A percentile compares a stretch with the other conserved stretches of the same genome.
Evolutionary conservation across 2,888 invertebrate genomes (phyloP).

Genomic region (Tiliacea aurago): DNA sequence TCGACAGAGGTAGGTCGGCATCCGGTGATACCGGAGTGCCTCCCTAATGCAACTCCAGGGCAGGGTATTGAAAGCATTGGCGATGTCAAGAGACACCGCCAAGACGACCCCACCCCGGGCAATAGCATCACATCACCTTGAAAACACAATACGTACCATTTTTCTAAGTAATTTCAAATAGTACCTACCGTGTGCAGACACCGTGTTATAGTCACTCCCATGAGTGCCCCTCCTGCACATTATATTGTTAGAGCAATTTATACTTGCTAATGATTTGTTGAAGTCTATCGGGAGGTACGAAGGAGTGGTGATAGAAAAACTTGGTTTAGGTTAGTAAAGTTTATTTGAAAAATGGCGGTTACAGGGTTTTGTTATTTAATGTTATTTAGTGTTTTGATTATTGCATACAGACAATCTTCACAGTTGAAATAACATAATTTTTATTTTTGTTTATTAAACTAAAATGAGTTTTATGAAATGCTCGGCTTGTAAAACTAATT

Average conservation of each 20-base stretch:
- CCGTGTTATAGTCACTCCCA: slow-evolving; percentile 84
- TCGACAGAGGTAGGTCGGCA: too few relatives aligned
- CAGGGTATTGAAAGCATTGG: too few relatives aligned
- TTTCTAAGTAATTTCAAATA: slow-evolving; percentile 63
- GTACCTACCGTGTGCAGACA: slow-evolving; percentile 74
- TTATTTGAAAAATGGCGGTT: slow-evolving; percentile 7
- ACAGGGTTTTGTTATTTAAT: not conserved
- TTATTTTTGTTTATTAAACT: too few relatives aligned
- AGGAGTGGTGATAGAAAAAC: slow-evolving; percentile 30
- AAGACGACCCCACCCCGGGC: too few relatives aligned
- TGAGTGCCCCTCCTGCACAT: slow-evolving; percentile 80
- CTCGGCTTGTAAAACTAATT: too few relatives aligned
- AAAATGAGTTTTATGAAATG: not conserved
- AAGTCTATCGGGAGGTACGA: slow-evolving; percentile 8
- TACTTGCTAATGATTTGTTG: slow-evolving; percentile 69
- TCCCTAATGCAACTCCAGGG: too few relatives aligned
- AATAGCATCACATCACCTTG: slow-evolving; percentile 61
- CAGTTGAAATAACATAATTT: not conserved
- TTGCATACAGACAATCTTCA: not conserved
- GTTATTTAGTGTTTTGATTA: too few relatives aligned
- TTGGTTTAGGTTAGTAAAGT: not conserved
- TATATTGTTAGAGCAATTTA: slow-evolving; percentile 70
- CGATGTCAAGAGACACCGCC: too few relatives aligned
- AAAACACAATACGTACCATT: slow-evolving; percentile 58
- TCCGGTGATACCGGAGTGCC: too few relatives aligned